Evolutionary conservation across 2,113 vertebrate genomes (phyloP).

Genomic region (Calyptomena viridis): DNA sequence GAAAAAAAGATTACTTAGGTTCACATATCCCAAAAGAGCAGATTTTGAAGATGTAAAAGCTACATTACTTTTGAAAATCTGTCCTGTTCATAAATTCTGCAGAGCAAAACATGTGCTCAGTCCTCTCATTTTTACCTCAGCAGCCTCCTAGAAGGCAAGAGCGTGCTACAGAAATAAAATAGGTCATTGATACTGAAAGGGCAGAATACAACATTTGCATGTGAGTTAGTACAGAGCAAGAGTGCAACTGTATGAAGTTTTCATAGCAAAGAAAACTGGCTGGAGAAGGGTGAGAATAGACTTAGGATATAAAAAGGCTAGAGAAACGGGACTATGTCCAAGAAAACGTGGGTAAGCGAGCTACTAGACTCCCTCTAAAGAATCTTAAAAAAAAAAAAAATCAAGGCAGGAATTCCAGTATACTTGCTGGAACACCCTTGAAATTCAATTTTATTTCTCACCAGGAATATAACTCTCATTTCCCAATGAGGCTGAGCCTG

Average conservation of each 20-base stretch:
- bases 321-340: background rate
- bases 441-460: background rate
- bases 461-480: background rate
- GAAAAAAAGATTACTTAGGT: background rate
- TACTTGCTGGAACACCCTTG: background rate
- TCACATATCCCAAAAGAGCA: background rate
- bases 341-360: background rate
- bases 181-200: background rate
- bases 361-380: background rate
- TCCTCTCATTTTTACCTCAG: background rate
- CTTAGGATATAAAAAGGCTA: background rate
- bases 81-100: background rate
- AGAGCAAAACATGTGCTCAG: background rate
- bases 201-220: background rate
- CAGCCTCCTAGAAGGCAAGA: background rate
- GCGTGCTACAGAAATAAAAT: background rate
- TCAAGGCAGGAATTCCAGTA: background rate
- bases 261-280: background rate
- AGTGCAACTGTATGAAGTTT: background rate
- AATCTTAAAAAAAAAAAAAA: background rate
- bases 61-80: background rate
- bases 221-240: background rate
- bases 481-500: background rate
- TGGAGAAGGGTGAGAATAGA: background rate
- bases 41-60: background rate